Conservation (phyloP, 2,113 vertebrate genomes). For the Eolophus roseicapilla region DNA sequence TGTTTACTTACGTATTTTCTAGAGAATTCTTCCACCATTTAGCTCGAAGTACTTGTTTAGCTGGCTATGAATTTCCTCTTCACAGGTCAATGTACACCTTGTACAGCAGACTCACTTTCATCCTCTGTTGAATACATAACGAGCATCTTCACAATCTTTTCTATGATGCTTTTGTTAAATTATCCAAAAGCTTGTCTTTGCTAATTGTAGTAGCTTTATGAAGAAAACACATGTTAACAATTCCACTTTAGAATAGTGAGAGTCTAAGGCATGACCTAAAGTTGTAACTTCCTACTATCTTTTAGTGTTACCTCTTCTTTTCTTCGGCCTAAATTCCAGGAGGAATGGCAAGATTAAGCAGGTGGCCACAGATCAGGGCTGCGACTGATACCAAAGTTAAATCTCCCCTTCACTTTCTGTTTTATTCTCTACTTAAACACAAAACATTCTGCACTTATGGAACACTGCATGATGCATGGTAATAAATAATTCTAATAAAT, state of each 20-base stretch:
- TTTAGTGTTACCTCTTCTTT: not conserved
- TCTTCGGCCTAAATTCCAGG: not conserved
- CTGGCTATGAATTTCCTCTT: not conserved
- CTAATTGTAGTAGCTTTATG: not conserved
- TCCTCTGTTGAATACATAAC: not conserved
- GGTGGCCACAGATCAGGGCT: not conserved
- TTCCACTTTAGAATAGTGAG: not conserved
- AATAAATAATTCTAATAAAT: slow-evolving; percentile 56
- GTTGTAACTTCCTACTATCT: not conserved
- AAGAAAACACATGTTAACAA: not conserved
- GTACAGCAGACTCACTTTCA: not conserved
- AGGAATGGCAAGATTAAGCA: not conserved
- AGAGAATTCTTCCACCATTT: not conserved
- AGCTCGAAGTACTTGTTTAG: not conserved
- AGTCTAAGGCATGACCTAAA: not conserved
- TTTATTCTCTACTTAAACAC: not conserved
- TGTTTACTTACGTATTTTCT: not conserved
- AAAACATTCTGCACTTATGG: not conserved
- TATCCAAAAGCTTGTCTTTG: not conserved
- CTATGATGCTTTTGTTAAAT: not conserved
- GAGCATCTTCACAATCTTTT: not conserved
- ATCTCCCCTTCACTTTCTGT: not conserved
- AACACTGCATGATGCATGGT: not conserved
- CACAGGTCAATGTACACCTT: not conserved
- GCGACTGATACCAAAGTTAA: not conserved